Evolutionary conservation across 2,888 invertebrate genomes (phyloP).

Genomic region (Pandemis corylana): DNA sequence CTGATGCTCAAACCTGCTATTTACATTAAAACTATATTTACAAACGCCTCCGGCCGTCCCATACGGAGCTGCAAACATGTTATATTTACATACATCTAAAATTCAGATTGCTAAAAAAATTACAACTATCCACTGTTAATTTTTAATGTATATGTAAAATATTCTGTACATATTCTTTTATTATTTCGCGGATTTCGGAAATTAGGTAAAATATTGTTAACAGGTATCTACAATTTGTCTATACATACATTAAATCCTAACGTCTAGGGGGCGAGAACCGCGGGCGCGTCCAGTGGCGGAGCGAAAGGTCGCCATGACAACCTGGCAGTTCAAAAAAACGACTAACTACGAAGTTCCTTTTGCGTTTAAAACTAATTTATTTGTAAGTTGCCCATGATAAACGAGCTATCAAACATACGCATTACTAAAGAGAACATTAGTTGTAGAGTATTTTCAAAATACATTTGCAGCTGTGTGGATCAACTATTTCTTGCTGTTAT

Average conservation of each 20-base stretch:
- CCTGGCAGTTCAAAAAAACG: not conserved
- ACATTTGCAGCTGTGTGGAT: not conserved
- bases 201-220: constrained; percentile 44
- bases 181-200: constrained; percentile 35
- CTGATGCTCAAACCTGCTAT: constrained; percentile 44
- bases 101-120: constrained; percentile 43
- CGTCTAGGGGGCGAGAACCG: constrained; percentile 5
- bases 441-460: not conserved
- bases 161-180: constrained; percentile 58
- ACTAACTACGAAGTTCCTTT: too few species aligned
- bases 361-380: too few species aligned
- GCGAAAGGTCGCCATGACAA: constrained; percentile 5
- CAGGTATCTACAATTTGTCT: constrained; percentile 53
- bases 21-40: constrained; percentile 41
- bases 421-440: too few species aligned
- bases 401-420: too few species aligned
- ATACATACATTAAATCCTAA: constrained; percentile 41
- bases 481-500: too few species aligned
- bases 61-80: constrained; percentile 13
- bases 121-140: constrained; percentile 51
- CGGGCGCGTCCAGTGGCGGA: constrained; percentile 20
- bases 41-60: constrained; percentile 43
- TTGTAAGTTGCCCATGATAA: too few species aligned
- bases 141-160: constrained; percentile 56
- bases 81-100: constrained; percentile 63